These are phyloP conservation scores for Ctenicera cuprea DNA, from an alignment of 2,888 invertebrate species.

Conservation along the genomic window DNA sequence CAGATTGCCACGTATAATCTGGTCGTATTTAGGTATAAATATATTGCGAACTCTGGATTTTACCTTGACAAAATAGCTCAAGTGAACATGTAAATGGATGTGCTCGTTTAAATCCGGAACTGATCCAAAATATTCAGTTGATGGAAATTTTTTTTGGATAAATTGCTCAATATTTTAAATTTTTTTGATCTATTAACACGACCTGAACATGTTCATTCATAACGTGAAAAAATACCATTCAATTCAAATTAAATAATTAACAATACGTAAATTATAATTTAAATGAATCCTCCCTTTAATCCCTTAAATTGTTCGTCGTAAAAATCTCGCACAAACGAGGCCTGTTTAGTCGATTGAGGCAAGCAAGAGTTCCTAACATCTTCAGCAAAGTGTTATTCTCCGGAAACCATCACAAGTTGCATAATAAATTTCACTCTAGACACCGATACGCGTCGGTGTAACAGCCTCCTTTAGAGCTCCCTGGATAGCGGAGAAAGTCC, in stretches of 20 bases:
- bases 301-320: constrained; percentile 9
- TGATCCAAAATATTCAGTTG: too few species aligned
- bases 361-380: constrained; percentile 44
- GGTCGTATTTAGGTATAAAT: constrained; percentile 6
- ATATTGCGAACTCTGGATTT: neutral
- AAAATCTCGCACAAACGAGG: constrained; percentile 34
- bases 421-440: constrained; percentile 54
- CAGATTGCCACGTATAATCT: constrained; percentile 20
- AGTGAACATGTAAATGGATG: neutral
- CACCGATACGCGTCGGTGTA: constrained; percentile 52
- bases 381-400: constrained; percentile 49
- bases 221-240: too few species aligned
- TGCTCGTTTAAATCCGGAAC: neutral
- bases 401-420: constrained; percentile 52
- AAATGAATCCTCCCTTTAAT: constrained; percentile 3
- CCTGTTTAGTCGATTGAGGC: constrained; percentile 39
- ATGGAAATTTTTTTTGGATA: too few species aligned
- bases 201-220: too few species aligned
- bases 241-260: too few species aligned
- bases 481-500: constrained; percentile 53
- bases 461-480: constrained; percentile 54
- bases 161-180: too few species aligned
- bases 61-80: neutral
- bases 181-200: too few species aligned
- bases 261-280: constrained; percentile 21